These are phyloP conservation scores for Sebastes dallii DNA, from an alignment of 2,797 vertebrate genomes.

Conservation along the genomic window DNA sequence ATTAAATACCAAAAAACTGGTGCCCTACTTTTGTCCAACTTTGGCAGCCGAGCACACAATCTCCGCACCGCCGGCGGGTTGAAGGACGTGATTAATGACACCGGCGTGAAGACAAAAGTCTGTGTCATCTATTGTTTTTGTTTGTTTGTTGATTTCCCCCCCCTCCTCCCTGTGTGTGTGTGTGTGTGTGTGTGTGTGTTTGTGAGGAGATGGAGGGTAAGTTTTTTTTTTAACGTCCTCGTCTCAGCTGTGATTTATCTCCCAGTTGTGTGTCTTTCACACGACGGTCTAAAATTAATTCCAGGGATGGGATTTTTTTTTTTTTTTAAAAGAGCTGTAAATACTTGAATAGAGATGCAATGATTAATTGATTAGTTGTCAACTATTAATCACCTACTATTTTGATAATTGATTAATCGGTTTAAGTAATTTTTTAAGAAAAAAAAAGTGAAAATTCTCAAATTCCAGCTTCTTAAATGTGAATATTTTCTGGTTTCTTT, in stretches of 20 bases:
- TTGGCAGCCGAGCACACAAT: slow-evolving; percentile 41
- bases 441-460: too few relatives aligned
- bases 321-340: not conserved
- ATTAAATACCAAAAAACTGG: slow-evolving; percentile 55
- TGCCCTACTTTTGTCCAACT: slow-evolving; percentile 49
- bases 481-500: too few relatives aligned
- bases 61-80: not conserved
- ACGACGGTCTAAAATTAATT: slow-evolving; percentile 20
- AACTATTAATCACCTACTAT: too few relatives aligned
- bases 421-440: too few relatives aligned
- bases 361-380: too few relatives aligned
- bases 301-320: not conserved
- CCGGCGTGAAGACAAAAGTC: not conserved
- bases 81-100: slow-evolving; percentile 62
- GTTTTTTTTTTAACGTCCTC: not conserved
- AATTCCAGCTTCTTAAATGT: too few relatives aligned
- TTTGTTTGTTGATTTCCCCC: slow-evolving; percentile 22
- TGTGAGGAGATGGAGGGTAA: fast-evolving
- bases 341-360: not conserved
- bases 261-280: not conserved
- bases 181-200: not conserved
- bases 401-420: too few relatives aligned
- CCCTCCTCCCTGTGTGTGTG: not conserved
- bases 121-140: slow-evolving; percentile 41
- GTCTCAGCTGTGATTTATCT: slow-evolving; percentile 15